phyloP scores from a whole-genome alignment of 2,113 vertebrate genomes.

The Crocuta crocuta region DNA sequence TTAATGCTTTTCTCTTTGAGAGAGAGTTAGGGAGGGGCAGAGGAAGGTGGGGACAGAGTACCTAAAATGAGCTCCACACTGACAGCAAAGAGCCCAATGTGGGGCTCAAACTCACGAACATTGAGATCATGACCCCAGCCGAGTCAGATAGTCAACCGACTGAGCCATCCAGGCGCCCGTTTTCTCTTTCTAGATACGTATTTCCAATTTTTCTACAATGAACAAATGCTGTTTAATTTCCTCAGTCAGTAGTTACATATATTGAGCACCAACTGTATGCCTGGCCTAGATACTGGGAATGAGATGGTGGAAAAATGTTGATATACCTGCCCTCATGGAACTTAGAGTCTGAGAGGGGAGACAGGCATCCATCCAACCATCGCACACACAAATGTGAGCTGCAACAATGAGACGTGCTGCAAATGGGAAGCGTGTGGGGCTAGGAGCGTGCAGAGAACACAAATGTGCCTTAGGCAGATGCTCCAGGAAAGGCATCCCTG shows the following conservation, averaged over 20 bases:
- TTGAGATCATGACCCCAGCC: too few species aligned
- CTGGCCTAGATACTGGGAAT: background rate
- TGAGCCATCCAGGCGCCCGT: too few species aligned
- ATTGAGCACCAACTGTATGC: background rate
- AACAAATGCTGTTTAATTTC: background rate
- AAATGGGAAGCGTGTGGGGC: background rate
- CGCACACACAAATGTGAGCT: background rate
- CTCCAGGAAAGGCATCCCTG: background rate
- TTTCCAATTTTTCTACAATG: background rate
- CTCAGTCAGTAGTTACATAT: background rate
- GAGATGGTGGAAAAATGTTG: background rate
- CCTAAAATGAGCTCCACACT: too few species aligned
- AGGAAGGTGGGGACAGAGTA: too few species aligned
- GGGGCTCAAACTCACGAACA: too few species aligned
- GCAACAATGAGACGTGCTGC: fast-evolving
- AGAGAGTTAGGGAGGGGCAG: too few species aligned
- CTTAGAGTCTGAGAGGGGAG: background rate
- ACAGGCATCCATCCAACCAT: background rate
- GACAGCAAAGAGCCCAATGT: too few species aligned
- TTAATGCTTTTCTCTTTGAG: too few species aligned
- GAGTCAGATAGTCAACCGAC: too few species aligned
- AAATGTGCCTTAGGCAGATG: background rate
- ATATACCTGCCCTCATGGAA: background rate
- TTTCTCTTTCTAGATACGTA: background rate
- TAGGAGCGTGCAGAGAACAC: background rate